Evolutionary conservation across 2,797 vertebrate genomes (phyloP).

Genomic region (Neoniphon sammara): DNA sequence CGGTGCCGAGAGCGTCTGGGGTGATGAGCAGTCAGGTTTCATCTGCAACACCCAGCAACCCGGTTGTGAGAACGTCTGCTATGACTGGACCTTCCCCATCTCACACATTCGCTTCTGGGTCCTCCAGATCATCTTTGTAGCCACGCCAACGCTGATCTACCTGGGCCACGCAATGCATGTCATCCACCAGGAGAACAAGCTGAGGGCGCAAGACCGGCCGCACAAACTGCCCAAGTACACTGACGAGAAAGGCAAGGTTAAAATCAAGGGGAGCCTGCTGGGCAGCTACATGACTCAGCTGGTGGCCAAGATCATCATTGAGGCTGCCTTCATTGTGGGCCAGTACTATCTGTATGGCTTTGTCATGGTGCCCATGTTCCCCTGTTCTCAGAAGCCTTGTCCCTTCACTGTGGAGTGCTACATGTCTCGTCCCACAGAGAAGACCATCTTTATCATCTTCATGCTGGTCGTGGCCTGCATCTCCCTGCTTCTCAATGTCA

Average conservation of each 20-base stretch:
- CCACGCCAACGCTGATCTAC: slow-evolving; percentile 84
- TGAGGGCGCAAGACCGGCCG: slow-evolving; percentile 78
- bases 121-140: slow-evolving; percentile 93
- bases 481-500: slow-evolving; percentile 70
- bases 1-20: slow-evolving; percentile 94
- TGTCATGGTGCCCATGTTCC: slow-evolving; percentile 90
- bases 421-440: slow-evolving; percentile 75
- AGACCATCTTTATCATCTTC: slow-evolving; percentile 78
- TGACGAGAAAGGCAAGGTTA: slow-evolving; percentile 85
- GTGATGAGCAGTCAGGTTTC: slow-evolving; percentile 93
- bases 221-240: slow-evolving; percentile 85
- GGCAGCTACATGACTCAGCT: slow-evolving; percentile 91
- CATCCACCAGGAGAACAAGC: slow-evolving; percentile 89
- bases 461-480: slow-evolving; percentile 77
- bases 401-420: slow-evolving; percentile 86
- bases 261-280: slow-evolving; percentile 91
- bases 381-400: slow-evolving; percentile 89
- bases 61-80: slow-evolving; percentile 96
- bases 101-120: slow-evolving; percentile 98
- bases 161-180: slow-evolving; percentile 85
- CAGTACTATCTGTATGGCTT: slow-evolving; percentile 97
- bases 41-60: slow-evolving; percentile 94
- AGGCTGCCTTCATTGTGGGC: slow-evolving; percentile 90
- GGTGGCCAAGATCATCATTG: slow-evolving; percentile 90
- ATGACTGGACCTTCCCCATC: slow-evolving; percentile 94